Conservation (phyloP, 2,113 vertebrate genomes). For the Zosterops japonicus region DNA sequence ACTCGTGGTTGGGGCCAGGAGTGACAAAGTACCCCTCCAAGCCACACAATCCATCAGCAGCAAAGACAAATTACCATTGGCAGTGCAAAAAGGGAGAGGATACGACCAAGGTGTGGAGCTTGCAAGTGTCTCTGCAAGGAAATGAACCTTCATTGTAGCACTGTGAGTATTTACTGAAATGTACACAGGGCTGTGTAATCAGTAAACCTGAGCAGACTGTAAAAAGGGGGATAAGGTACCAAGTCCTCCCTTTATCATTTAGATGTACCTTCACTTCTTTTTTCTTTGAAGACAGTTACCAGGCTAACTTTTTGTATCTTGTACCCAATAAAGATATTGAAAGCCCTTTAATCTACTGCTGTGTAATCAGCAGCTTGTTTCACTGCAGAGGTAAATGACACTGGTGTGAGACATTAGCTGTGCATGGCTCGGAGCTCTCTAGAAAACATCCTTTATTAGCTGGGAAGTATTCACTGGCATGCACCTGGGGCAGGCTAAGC, state of each 20-base stretch:
- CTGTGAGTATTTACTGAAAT: not conserved
- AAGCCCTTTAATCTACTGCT: constrained; percentile 34
- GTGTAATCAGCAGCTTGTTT: constrained; percentile 15
- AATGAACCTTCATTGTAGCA: not conserved
- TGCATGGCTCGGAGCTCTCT: not conserved
- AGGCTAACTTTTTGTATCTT: not conserved
- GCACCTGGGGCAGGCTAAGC: not conserved
- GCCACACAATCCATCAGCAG: not conserved
- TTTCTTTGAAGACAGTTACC: not conserved
- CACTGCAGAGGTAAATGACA: not conserved
- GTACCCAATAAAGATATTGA: constrained; percentile 32
- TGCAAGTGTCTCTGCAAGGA: not conserved
- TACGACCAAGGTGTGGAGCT: not conserved
- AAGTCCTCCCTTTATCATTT: not conserved
- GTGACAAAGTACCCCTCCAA: not conserved
- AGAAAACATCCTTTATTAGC: not conserved
- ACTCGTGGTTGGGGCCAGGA: accelerated
- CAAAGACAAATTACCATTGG: not conserved
- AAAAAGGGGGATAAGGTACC: not conserved
- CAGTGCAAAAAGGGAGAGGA: not conserved
- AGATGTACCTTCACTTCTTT: not conserved
- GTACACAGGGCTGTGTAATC: not conserved
- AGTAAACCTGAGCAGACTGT: not conserved
- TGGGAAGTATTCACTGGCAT: not conserved
- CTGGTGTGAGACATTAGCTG: not conserved